phyloP scores from a whole-genome alignment of 2,888 invertebrate genomes.

The Phania funesta region DNA sequence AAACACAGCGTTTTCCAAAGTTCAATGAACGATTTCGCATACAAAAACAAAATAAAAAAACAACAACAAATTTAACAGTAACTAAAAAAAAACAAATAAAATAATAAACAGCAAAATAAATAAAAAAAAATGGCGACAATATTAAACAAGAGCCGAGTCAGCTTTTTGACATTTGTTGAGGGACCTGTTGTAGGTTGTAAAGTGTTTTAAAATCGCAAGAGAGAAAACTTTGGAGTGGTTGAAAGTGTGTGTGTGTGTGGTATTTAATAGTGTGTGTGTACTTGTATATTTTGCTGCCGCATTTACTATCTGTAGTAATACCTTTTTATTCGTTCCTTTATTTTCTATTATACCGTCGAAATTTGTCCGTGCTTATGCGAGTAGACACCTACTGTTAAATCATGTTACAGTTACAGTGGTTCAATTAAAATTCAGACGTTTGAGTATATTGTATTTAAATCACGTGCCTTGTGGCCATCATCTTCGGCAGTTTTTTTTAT shows the following conservation, averaged over 20 bases:
- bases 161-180: conserved; percentile 36
- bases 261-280: background rate
- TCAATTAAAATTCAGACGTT: no score
- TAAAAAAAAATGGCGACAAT: conserved; percentile 43
- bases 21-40: conserved; percentile 67
- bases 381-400: no score
- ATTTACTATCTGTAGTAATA: no score
- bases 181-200: conserved; percentile 16
- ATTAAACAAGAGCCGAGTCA: conserved; percentile 45
- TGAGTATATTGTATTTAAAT: no score
- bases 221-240: background rate
- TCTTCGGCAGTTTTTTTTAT: no score
- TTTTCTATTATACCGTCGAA: no score
- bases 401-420: no score
- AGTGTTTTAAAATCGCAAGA: conserved; percentile 39
- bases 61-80: background rate
- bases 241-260: background rate
- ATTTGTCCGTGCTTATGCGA: no score
- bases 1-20: conserved; percentile 31
- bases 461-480: no score
- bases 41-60: conserved; percentile 27
- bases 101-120: conserved; percentile 14
- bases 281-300: background rate
- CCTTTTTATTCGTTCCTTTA: no score
- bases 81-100: conserved; percentile 25